These are phyloP conservation scores for Acronicta psi DNA, from an alignment of 2,888 invertebrate genomes.

Conservation along the genomic window DNA sequence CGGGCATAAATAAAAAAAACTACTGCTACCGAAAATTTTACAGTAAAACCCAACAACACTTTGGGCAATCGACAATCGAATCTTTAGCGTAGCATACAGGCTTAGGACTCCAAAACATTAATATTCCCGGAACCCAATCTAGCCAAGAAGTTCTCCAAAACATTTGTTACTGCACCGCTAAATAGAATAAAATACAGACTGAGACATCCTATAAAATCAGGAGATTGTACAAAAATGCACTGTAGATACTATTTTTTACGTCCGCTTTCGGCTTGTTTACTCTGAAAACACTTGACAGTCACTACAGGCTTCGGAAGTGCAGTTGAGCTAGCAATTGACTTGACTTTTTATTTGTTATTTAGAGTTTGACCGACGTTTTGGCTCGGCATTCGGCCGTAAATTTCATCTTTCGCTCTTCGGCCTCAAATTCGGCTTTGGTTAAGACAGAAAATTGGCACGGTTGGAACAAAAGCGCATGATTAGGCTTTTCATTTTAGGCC, in stretches of 20 bases:
- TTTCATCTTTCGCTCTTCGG: slow-evolving; percentile 9
- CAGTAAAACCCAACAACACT: too few species aligned
- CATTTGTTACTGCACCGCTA: slow-evolving; percentile 19
- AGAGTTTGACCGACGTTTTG: slow-evolving; percentile 9
- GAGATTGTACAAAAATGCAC: slow-evolving; percentile 26
- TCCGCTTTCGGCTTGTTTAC: slow-evolving; percentile 39
- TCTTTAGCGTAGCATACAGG: too few species aligned
- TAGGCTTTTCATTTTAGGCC: too few species aligned
- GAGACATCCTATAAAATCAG: slow-evolving; percentile 19
- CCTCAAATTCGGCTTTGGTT: neutral
- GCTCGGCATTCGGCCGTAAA: slow-evolving; percentile 1
- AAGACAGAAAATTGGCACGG: neutral
- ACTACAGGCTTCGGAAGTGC: slow-evolving; percentile 24
- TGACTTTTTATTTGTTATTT: slow-evolving; percentile 21
- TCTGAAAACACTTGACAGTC: slow-evolving; percentile 42
- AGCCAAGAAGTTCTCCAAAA: neutral
- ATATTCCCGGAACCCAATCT: too few species aligned
- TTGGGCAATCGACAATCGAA: too few species aligned
- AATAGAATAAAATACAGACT: slow-evolving; percentile 9
- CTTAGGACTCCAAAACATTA: too few species aligned
- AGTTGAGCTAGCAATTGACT: slow-evolving; percentile 32
- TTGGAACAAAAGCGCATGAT: too few species aligned
- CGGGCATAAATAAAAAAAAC: too few species aligned
- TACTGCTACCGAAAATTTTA: too few species aligned
- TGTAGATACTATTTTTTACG: slow-evolving; percentile 41